A percentile compares a stretch with the other conserved stretches of the same genome.
Conservation (phyloP, 2,113 vertebrate genomes). For the Drymodes brunneopygia region DNA sequence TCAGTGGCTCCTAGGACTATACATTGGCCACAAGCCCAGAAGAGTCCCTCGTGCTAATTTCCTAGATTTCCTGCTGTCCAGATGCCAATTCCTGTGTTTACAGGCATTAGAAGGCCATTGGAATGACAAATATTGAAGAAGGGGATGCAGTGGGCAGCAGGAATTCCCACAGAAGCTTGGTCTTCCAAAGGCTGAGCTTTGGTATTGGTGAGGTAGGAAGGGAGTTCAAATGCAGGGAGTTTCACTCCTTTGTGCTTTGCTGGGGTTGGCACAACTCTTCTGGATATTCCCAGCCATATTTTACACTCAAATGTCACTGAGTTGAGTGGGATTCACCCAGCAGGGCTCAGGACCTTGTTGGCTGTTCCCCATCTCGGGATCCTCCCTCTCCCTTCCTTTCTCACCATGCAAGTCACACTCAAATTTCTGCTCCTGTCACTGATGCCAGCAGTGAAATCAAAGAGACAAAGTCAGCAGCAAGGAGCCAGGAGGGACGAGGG, state of each 20-base stretch:
- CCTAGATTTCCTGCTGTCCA: constrained; percentile 50
- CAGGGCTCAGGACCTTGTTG: background rate
- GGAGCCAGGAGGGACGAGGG: background rate
- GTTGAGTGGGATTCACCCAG: background rate
- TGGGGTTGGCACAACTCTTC: background rate
- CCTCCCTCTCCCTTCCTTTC: background rate
- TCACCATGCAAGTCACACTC: background rate
- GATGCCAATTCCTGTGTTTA: constrained; percentile 41
- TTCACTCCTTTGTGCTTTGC: background rate
- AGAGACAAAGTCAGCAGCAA: background rate
- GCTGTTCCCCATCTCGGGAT: background rate
- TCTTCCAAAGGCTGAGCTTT: background rate
- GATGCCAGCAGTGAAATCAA: background rate
- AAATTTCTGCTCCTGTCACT: background rate
- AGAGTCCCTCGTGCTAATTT: constrained; percentile 36
- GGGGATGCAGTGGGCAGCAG: background rate
- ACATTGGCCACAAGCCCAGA: constrained; percentile 42
- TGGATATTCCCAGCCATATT: background rate
- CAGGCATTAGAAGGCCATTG: background rate
- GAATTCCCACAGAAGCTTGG: background rate
- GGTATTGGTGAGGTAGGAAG: background rate
- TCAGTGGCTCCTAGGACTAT: constrained; percentile 18
- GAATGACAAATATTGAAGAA: background rate
- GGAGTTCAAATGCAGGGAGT: background rate
- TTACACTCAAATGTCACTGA: background rate